These are phyloP conservation scores for Lytechinus variegatus DNA, from an alignment of 35 echinoderm and acorn worm species.

Conservation along the genomic window DNA sequence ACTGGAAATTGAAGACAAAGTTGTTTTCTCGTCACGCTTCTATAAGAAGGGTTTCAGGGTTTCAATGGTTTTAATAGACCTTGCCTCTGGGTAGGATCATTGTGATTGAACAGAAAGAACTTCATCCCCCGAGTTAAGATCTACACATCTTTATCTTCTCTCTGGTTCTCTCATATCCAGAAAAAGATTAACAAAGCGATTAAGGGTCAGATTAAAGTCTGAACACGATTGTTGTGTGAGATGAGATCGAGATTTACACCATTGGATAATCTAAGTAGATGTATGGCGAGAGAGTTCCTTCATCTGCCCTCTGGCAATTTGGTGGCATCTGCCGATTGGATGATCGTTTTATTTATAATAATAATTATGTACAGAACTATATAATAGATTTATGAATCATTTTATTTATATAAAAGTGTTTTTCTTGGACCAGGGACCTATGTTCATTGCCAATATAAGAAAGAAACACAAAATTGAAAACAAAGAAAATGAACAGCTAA, in stretches of 20 bases:
- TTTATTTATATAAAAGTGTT: too few relatives aligned
- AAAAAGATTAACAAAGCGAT: slow-evolving; percentile 6
- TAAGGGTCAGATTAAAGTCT: slow-evolving; percentile 3
- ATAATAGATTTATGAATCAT: too few relatives aligned
- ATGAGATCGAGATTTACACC: slow-evolving; percentile 6
- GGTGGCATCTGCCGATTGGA: not conserved
- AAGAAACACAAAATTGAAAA: too few relatives aligned
- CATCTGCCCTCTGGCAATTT: not conserved
- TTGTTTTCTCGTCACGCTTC: slow-evolving; percentile 6
- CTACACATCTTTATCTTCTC: not conserved
- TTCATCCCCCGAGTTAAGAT: not conserved
- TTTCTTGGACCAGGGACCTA: too few relatives aligned
- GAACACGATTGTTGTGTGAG: not conserved
- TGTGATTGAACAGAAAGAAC: not conserved
- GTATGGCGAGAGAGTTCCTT: not conserved
- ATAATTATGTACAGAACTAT: too few relatives aligned
- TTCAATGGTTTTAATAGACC: not conserved
- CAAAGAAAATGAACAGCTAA: too few relatives aligned
- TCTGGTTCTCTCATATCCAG: not conserved
- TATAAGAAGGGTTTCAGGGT: not conserved
- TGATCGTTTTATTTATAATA: too few relatives aligned
- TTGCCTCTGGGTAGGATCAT: not conserved
- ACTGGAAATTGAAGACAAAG: not conserved
- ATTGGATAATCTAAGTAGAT: not conserved
- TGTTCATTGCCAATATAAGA: too few relatives aligned